Evolutionary conservation across 2,888 invertebrate species (phyloP).

Genomic region (Drosophila austrosaltans): DNA sequence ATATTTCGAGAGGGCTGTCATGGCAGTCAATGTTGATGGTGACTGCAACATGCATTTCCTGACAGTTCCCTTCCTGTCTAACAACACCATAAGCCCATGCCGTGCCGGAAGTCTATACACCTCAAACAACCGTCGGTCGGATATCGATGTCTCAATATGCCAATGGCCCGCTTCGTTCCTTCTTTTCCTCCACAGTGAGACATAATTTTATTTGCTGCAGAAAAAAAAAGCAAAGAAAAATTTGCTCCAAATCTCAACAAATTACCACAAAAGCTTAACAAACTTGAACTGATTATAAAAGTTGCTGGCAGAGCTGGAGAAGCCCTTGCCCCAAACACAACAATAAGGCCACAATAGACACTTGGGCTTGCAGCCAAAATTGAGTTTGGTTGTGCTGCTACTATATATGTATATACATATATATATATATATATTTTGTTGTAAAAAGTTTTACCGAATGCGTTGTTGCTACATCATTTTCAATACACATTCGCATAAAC

Average conservation of each 20-base stretch:
- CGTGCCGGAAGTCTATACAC: constrained; percentile 36
- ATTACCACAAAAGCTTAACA: constrained; percentile 74
- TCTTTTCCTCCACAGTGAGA: neutral
- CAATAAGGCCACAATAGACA: constrained; percentile 20
- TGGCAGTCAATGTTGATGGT: neutral
- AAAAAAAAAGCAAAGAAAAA: constrained; percentile 43
- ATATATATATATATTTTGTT: constrained; percentile 41
- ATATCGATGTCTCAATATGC: constrained; percentile 51
- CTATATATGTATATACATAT: constrained; percentile 28
- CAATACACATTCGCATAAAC: constrained; percentile 41
- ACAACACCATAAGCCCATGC: constrained; percentile 21
- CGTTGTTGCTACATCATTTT: constrained; percentile 48
- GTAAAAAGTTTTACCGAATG: constrained; percentile 55
- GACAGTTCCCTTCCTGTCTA: constrained; percentile 1
- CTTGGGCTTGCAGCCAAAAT: constrained; percentile 16
- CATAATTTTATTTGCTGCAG: constrained; percentile 31
- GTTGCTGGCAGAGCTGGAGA: constrained; percentile 45
- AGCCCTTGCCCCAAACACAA: constrained; percentile 24
- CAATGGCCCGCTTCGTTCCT: constrained; percentile 20
- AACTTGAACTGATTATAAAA: constrained; percentile 78
- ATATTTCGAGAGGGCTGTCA: constrained; percentile 8
- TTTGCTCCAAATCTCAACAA: constrained; percentile 72
- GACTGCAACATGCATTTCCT: constrained; percentile 28
- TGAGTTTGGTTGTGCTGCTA: constrained; percentile 13
- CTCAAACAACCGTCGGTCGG: constrained; percentile 39